Conservation (phyloP, 2,113 vertebrate species). For the Gnathonemus longibarbis region DNA sequence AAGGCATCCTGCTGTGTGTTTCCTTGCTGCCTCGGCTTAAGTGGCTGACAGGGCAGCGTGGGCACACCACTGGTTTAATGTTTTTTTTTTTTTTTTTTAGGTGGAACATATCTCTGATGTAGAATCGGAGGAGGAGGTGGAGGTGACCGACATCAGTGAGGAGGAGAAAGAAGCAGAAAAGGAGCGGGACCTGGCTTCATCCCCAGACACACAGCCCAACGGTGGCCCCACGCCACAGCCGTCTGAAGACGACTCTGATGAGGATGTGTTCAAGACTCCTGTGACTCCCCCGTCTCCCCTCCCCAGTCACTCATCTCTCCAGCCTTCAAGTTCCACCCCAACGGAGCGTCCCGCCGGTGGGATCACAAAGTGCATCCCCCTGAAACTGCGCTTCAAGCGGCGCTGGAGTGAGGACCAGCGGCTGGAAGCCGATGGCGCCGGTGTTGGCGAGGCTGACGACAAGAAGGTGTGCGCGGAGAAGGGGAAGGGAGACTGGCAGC, state of each 20-base stretch:
- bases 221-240: background rate
- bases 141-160: slow-evolving; percentile 85
- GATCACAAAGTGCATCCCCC: slow-evolving; percentile 70
- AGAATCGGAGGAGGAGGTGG: slow-evolving; percentile 77
- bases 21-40: background rate
- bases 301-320: slow-evolving; percentile 20
- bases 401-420: slow-evolving; percentile 88
- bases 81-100: slow-evolving; percentile 29
- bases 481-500: slow-evolving; percentile 41
- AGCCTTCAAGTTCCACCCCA: background rate
- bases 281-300: slow-evolving; percentile 45
- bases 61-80: background rate
- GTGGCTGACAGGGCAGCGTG: background rate
- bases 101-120: slow-evolving; percentile 82
- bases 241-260: slow-evolving; percentile 64
- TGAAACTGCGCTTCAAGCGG: slow-evolving; percentile 83
- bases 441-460: slow-evolving; percentile 56
- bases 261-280: slow-evolving; percentile 83
- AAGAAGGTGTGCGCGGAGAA: slow-evolving; percentile 70
- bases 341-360: slow-evolving; percentile 49
- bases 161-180: slow-evolving; percentile 59
- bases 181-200: slow-evolving; percentile 32
- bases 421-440: slow-evolving; percentile 59
- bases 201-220: slow-evolving; percentile 28
- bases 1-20: background rate